Percentiles rank a stretch among this genome's conserved stretches.
Conservation (phyloP, 2,888 invertebrate genomes). For the Caenorhabditis plicata region DNA sequence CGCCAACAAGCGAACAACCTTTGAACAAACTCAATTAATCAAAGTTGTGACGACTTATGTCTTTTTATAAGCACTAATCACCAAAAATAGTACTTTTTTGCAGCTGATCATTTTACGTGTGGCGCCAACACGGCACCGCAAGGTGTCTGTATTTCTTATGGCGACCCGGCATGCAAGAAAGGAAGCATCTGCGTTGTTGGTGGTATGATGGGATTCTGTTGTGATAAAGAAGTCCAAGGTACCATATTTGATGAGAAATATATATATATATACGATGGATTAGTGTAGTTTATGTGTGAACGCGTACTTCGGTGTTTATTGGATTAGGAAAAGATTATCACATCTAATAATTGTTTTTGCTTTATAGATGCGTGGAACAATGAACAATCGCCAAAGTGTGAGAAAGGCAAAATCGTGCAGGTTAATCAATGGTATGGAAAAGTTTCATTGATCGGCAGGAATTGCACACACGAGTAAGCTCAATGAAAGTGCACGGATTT, state of each 20-base stretch:
- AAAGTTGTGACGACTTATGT: conserved; percentile 1
- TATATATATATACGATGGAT: neutral
- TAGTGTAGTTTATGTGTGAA: neutral
- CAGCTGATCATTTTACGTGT: conserved; percentile 32
- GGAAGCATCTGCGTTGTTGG: conserved; percentile 21
- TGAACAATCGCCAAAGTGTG: conserved; percentile 24
- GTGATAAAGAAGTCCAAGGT: conserved; percentile 25
- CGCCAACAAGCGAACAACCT: too few relatives aligned
- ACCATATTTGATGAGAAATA: neutral
- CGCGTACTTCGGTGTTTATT: neutral
- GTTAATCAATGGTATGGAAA: conserved; percentile 27
- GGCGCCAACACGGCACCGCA: conserved; percentile 18
- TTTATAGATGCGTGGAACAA: conserved; percentile 28
- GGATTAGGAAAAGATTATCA: neutral
- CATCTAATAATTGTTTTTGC: neutral
- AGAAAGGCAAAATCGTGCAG: conserved; percentile 14
- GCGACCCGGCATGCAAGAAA: conserved; percentile 14
- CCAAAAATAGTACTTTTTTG: neutral
- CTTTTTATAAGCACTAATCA: too few relatives aligned
- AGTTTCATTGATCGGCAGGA: conserved; percentile 20
- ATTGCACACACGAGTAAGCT: conserved; percentile 27
- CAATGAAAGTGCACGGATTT: neutral
- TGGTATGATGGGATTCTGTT: conserved; percentile 27
- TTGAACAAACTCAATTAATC: too few relatives aligned
- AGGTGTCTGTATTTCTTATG: conserved; percentile 16